These are phyloP conservation scores for Alcedo quadribrachys DNA, from an alignment of 2,797 vertebrate species.

Conservation along the genomic window DNA sequence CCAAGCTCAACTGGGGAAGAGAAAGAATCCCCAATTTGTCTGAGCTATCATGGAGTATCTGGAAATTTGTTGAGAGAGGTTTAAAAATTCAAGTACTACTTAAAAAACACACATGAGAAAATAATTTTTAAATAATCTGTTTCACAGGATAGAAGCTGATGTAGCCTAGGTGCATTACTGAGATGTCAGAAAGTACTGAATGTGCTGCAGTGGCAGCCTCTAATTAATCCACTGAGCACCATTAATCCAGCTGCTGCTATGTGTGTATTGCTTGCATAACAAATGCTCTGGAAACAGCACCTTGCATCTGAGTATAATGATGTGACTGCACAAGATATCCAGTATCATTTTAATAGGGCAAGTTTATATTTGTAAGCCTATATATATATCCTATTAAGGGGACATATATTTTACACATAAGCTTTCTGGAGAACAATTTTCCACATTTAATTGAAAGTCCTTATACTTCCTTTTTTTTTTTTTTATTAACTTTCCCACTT, in stretches of 20 bases:
- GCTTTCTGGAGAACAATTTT: not conserved
- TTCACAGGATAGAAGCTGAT: not conserved
- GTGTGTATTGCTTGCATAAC: not conserved
- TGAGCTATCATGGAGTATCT: not conserved
- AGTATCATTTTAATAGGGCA: accelerated
- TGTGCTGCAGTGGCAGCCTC: not conserved
- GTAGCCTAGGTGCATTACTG: not conserved
- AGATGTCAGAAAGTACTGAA: not conserved
- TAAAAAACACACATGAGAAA: not conserved
- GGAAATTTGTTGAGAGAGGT: not conserved
- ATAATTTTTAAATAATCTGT: not conserved
- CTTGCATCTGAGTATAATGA: not conserved
- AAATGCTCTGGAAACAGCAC: not conserved
- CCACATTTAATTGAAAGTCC: not conserved
- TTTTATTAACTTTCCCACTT: not conserved
- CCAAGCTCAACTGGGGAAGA: not conserved
- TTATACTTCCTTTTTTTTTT: not conserved
- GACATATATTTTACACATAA: not conserved
- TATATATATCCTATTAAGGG: not conserved
- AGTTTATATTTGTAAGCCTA: not conserved
- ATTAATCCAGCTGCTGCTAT: not conserved
- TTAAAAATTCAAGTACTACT: not conserved
- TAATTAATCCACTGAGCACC: constrained; percentile 18
- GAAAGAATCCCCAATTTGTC: not conserved
- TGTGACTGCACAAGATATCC: not conserved